Conservation (phyloP, 2,113 vertebrate species). For the Sturnus vulgaris region DNA sequence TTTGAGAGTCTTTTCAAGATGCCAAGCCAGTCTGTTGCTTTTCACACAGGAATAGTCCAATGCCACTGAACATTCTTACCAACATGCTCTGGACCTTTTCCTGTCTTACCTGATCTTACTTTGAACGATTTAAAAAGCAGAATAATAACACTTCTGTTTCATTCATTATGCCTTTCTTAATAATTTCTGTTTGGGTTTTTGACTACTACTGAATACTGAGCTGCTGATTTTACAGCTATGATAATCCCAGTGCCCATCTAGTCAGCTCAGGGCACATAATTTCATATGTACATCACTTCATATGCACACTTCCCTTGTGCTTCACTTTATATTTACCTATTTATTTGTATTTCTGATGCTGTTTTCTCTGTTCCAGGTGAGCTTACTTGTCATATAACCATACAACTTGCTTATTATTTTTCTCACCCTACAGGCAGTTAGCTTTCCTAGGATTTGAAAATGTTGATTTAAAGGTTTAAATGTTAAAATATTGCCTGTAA, state of each 20-base stretch:
- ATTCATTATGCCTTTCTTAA: background rate
- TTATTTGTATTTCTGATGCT: background rate
- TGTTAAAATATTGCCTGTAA: background rate
- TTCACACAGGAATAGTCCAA: background rate
- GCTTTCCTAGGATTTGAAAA: background rate
- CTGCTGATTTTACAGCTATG: background rate
- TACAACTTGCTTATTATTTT: background rate
- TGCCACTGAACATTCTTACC: background rate
- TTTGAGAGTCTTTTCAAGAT: background rate
- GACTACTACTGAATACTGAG: background rate
- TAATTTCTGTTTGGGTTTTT: background rate
- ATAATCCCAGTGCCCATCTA: background rate
- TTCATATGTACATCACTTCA: background rate
- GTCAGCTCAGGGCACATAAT: background rate
- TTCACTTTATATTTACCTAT: background rate
- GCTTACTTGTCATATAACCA: background rate
- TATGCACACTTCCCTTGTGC: background rate
- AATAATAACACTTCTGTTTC: background rate
- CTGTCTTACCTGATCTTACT: background rate
- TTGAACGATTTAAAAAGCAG: background rate
- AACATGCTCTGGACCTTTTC: background rate
- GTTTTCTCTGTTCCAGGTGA: background rate
- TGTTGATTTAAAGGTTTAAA: background rate
- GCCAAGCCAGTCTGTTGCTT: background rate
- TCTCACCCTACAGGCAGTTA: background rate